Conservation (phyloP, 2,113 vertebrate species). For the Pterocles orientalis region DNA sequence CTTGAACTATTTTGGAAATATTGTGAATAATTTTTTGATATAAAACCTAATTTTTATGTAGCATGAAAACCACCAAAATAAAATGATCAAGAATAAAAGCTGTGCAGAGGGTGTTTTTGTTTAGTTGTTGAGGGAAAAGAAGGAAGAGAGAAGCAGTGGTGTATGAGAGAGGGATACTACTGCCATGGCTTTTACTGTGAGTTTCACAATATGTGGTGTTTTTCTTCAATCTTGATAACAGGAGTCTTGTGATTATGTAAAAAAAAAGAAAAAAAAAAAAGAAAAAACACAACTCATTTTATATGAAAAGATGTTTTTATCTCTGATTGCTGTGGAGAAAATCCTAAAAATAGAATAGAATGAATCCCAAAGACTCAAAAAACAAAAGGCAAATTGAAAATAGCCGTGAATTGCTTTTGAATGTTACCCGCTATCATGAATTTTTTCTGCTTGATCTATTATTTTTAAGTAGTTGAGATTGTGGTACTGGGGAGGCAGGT, state of each 20-base stretch:
- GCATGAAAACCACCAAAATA: slow-evolving; percentile 72
- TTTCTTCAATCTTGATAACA: not conserved
- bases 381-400: not conserved
- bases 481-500: not conserved
- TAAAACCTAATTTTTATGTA: slow-evolving; percentile 69
- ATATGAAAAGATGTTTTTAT: not conserved
- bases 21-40: slow-evolving; percentile 74
- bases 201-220: not conserved
- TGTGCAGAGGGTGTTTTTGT: slow-evolving; percentile 65
- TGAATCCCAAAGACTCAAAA: not conserved
- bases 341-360: not conserved
- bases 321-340: not conserved
- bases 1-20: slow-evolving; percentile 72
- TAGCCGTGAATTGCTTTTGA: not conserved
- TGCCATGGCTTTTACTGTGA: not conserved
- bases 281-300: not conserved
- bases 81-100: slow-evolving; percentile 70
- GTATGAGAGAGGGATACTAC: not conserved
- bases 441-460: not conserved
- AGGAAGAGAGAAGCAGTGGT: not conserved
- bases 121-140: slow-evolving; percentile 13
- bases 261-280: not conserved
- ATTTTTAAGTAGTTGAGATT: not conserved
- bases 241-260: not conserved
- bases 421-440: not conserved